Evolutionary conservation across 2,113 vertebrate species (phyloP), one percentile per base, ranked within the genome.

Genomic region (Nerophis ophidion): DNA sequence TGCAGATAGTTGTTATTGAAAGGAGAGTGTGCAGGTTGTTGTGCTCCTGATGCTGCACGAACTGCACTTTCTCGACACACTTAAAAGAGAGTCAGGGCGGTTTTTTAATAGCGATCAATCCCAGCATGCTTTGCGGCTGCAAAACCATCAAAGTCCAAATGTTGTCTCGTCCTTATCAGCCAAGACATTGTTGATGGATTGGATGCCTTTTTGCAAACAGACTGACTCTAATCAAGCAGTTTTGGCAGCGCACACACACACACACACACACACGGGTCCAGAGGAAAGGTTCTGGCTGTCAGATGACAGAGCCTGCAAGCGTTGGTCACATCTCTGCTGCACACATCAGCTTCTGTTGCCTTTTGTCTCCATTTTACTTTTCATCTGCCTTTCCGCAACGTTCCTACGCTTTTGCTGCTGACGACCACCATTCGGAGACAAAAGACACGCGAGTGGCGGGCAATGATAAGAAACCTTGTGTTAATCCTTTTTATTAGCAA

Each of bases 221-320:
- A 52, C 33, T 4, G 6, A 4, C 26, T 65, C 66, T 60, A 64
- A 75, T 71, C 60, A 80, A 62, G 70, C 51, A 56, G 67, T 60
- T 52, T 65, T 47, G 53, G 57, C 33, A 57, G 63, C 1, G 12
- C 16, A 26, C 40, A 11, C 40, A 44, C 11, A 11, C 40, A 44
- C 5, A 9, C 8, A 40, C 6, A 40, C 38, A 40, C 38, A 40
- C 38, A 40, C 7, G 40, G 65, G 65, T 70, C 65, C 77, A 75
- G 57, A 70, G 60, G 56, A 70, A 76, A 71, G 66, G 52, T 57
- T 40, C 42, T 47, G 38, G 57, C 64, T 69, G 68, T 80, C 67
- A 63, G 60, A 80, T 74, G 69, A 68, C 58, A 63, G 48, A 35
- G 64, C 62, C 48, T 6, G 48, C 48, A 33, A 51, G 12, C 11